Evolutionary conservation across 2,113 vertebrate species (phyloP), one percentile per base, ranked within the genome.

Genomic region (Bos javanicus): DNA sequence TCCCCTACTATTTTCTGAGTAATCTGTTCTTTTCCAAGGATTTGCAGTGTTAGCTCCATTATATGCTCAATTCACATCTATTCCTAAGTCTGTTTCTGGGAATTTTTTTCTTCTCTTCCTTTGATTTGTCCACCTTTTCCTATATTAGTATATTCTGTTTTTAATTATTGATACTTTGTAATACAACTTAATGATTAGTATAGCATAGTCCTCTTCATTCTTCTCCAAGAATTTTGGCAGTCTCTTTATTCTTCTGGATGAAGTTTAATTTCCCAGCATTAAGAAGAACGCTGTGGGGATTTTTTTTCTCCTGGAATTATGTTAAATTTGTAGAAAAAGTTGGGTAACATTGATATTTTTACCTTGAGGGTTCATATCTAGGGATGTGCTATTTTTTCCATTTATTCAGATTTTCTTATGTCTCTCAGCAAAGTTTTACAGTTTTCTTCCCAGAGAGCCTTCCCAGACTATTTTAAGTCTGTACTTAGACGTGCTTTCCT

Each of bases 311-410:
- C 82, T 85, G 48, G 54, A 91, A 78, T 80, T 96, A 67, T 28
- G 43, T 89, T 96, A 64, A 94, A 82, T 91, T 92, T 97, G 13
- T 97, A 89, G 84, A 94, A 82, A 87, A 54, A 46, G 6, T 87
- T 93, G 28, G 56, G 50, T 57, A 95, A 80, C 14, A 43, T 5
- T 86, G 85, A 60, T 95, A 56, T 95, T 94, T 96, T 96, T 88
- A 80, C 64, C 97, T 67, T 64, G 64, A 97, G 48, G 36, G 16
- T 94, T 96, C 64, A 26, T 56, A 36, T 90, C 39, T 92, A 92
- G 94, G 74, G 93, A 90, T 87, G 92, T 94, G 92, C 14, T 93
- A 4, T 59, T 81, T 87, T 98, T 81, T 59, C 90, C 92, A 56
- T 87, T 95, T 43, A 59, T 30, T 91, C 78, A 87, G 14, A 76